Evolutionary conservation across 2,113 vertebrate species (phyloP), one percentile per base, ranked within the genome.

Genomic region (Tor tambroides): DNA sequence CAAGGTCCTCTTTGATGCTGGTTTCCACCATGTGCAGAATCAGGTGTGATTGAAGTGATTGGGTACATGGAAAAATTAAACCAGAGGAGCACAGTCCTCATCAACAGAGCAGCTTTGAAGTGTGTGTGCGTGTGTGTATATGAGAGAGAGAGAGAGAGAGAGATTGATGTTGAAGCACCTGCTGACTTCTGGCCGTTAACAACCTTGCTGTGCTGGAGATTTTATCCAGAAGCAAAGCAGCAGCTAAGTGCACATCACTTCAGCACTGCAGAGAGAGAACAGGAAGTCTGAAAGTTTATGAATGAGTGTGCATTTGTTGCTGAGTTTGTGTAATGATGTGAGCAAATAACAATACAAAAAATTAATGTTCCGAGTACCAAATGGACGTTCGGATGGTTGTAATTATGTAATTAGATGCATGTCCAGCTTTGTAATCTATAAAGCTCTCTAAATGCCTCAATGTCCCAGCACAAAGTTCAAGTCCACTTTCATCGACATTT

Each of bases 91-190:
- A 54, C 28, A 51, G 67, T 69, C 61, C 8, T 84, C 56, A 80
- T 88, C 75, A 79, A 54, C 28, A 76, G 65, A 83, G 87, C 6
- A 35, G 67, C 67, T 88, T 75, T 80, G 63, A 88, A 80, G 82
- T 78, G 41, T 46, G 59, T 49, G 14, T 83, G 38, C 17, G 35
- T 30, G 79, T 14, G 49, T n/a, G 26, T 54, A 10, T 8, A n/a
- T n/a, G n/a, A n/a, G n/a, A n/a, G 43, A 2, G 2, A 2, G 12
- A 3, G 56, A 28, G 4, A 51, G 54, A 80, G 26, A 81, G 56
- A 63, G 59, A 76, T 67, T 75, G 83, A 87, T 80, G 88, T 43
- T 86, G 35, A 80, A 75, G 15, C 72, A 82, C 65, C 83, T 85
- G 85, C 85, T 72, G 85, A 72, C 56, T 49, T 51, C 26, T 83